Conservation (phyloP, 1,140 invertebrate species). For the Megalonaias nervosa region DNA sequence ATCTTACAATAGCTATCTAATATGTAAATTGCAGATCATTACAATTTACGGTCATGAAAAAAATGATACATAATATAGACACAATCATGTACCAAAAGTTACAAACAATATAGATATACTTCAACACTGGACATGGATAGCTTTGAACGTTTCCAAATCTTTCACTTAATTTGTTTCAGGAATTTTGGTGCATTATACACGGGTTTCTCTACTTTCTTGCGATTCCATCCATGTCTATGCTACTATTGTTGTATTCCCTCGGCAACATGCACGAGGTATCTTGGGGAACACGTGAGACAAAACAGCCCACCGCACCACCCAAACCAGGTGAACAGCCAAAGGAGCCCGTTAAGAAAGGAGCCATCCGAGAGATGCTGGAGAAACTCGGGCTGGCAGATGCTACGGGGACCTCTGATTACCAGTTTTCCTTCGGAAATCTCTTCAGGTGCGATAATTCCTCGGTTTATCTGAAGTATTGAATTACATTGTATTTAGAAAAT, state of each 20-base stretch:
- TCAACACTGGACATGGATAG: too few relatives aligned
- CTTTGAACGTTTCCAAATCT: background rate
- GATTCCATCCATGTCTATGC: conserved; percentile 94
- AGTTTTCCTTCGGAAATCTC: conserved; percentile 41
- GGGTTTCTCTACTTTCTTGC: conserved; percentile 91
- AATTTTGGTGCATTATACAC: conserved; percentile 83
- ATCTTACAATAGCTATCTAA: too few relatives aligned
- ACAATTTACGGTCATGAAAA: too few relatives aligned
- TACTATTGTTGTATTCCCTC: conserved; percentile 91
- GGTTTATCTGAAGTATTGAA: too few relatives aligned
- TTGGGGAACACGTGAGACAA: conserved; percentile 92
- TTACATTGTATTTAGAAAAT: background rate
- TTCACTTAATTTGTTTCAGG: conserved; percentile 71
- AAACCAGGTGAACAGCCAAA: conserved; percentile 13
- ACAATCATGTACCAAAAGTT: too few relatives aligned
- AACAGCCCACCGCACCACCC: conserved; percentile 70
- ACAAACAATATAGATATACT: background rate
- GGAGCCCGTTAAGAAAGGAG: conserved; percentile 19
- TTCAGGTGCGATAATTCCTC: conserved; percentile 21
- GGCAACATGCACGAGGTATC: conserved; percentile 92
- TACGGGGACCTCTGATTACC: conserved; percentile 33
- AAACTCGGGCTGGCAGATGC: conserved; percentile 13
- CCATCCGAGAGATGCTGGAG: conserved; percentile 13
- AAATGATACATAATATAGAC: too few relatives aligned
- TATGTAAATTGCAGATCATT: too few relatives aligned